A percentile compares a stretch with the other conserved stretches of the same genome.
Conservation (phyloP, 1,140 invertebrate species). For the Drosophila dunni region DNA sequence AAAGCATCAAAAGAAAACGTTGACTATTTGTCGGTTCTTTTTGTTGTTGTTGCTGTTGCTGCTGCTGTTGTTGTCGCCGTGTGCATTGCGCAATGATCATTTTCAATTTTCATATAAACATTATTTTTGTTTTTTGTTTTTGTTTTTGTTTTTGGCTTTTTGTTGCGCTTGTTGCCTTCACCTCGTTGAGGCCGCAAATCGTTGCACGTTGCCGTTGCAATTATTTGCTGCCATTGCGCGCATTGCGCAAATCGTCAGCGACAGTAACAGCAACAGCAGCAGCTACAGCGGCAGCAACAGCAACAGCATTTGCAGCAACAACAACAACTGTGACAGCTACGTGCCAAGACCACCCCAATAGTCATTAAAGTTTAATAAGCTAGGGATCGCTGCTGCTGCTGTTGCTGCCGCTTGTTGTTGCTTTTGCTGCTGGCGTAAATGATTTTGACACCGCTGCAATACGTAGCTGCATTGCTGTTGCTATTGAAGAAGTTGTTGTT, state of each 20-base stretch:
- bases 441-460: slow-evolving; percentile 41
- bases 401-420: slow-evolving; percentile 36
- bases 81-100: slow-evolving; percentile 75
- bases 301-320: slow-evolving; percentile 24
- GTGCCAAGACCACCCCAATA: slow-evolving; percentile 71
- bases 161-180: slow-evolving; percentile 68
- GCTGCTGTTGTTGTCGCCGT: slow-evolving; percentile 40
- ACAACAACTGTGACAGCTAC: slow-evolving; percentile 53
- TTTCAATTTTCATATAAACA: slow-evolving; percentile 82
- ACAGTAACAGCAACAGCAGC: slow-evolving; percentile 48
- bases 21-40: slow-evolving; percentile 70
- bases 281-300: slow-evolving; percentile 26
- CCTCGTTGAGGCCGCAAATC: slow-evolving; percentile 80
- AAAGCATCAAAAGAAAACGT: slow-evolving; percentile 74
- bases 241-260: slow-evolving; percentile 54
- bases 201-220: slow-evolving; percentile 77
- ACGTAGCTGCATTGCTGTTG: slow-evolving; percentile 41
- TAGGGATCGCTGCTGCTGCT: slow-evolving; percentile 48
- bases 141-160: slow-evolving; percentile 28
- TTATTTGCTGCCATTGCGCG: slow-evolving; percentile 67
- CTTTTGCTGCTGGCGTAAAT: slow-evolving; percentile 51
- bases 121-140: slow-evolving; percentile 30
- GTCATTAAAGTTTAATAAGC: slow-evolving; percentile 74
- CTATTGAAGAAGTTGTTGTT: slow-evolving; percentile 17
- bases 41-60: slow-evolving; percentile 46